Percentiles rank a stretch among this genome's conserved stretches.
Evolutionary conservation across 2,797 vertebrate genomes (phyloP).

Genomic region (Micromesistius poutassou): DNA sequence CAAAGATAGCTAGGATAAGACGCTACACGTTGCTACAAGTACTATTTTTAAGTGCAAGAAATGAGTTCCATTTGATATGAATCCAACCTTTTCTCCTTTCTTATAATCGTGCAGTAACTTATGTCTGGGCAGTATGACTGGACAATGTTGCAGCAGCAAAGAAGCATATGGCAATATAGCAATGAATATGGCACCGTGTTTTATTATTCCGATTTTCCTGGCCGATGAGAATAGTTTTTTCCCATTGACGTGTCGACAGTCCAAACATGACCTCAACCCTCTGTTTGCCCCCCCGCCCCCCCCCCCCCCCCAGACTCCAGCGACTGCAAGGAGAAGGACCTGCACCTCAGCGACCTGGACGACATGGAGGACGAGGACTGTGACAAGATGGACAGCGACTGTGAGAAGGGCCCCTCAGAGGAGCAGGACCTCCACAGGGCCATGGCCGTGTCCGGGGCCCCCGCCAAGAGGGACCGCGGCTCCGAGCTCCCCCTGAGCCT

Average conservation of each 20-base stretch:
- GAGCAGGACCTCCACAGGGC: slow-evolving; percentile 57
- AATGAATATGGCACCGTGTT: neutral
- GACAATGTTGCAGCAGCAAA: neutral
- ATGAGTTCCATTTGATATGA: neutral
- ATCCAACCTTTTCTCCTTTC: neutral
- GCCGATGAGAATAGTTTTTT: neutral
- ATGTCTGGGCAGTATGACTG: neutral
- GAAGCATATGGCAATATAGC: neutral
- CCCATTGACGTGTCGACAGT: neutral
- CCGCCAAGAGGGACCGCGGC: slow-evolving; percentile 74
- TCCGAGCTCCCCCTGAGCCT: slow-evolving; percentile 67
- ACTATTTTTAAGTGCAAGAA: neutral
- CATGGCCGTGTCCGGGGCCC: slow-evolving; percentile 49
- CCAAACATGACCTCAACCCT: neutral
- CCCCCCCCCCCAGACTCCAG: slow-evolving; percentile 64
- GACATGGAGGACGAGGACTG: slow-evolving; percentile 86
- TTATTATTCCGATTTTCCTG: neutral
- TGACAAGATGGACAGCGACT: slow-evolving; percentile 81
- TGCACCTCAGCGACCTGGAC: slow-evolving; percentile 85
- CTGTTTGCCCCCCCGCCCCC: neutral
- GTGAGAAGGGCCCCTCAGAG: slow-evolving; percentile 65
- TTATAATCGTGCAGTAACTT: neutral
- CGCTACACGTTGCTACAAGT: no score
- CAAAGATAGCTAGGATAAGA: no score
- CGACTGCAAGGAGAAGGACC: slow-evolving; percentile 79